Evolutionary conservation across 2,888 invertebrate genomes (phyloP), one percentile per base, ranked within the genome.

Genomic region (Tanypteryx hageni): DNA sequence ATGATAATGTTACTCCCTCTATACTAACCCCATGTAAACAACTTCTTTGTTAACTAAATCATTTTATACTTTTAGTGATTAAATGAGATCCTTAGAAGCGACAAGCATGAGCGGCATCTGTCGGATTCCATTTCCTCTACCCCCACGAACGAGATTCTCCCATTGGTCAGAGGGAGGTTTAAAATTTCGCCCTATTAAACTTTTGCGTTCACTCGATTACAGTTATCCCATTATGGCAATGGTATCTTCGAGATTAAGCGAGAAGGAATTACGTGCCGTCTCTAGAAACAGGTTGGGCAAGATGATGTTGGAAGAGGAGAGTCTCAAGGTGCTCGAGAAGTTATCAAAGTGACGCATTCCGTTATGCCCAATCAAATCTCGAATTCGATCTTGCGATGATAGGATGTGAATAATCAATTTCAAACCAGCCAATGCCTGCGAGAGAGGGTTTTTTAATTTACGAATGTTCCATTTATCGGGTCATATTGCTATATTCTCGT

Each of bases 141-240:
- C 76, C 76, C 27, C 22, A 76, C 22, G 27, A 76, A 27, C 18
- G 68, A 68, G 68, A 9, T 22, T 22, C 68, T n/a, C n/a, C 76
- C 76, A 22, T 22, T 27, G 76, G 27, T 22, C 76, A 27, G 44
- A 44, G n/a, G n/a, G n/a, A 76, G 7, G 76, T 27, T 44, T 76
- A 22, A 76, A 76, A 76, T 76, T 76, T 76, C 76, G 76, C 76
- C 76, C 76, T 76, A 27, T 22, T 76, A 76, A 76, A 76, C 76
- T 10, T 3, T 22, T 27, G 76, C 76, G 76, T 76, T 76, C 76
- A 76, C 76, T 76, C 76, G 13, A 76, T 76, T 76, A 76, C 76
- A 76, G 76, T 76, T 76, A 76, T 76, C 76, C 27, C 76, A 76
- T 76, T 76, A 76, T 76, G 27, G 76, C 27, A n/a, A 68, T 68